phyloP scores from a whole-genome alignment of 2,113 vertebrate genomes.

The Neopipo cinnamomea region DNA sequence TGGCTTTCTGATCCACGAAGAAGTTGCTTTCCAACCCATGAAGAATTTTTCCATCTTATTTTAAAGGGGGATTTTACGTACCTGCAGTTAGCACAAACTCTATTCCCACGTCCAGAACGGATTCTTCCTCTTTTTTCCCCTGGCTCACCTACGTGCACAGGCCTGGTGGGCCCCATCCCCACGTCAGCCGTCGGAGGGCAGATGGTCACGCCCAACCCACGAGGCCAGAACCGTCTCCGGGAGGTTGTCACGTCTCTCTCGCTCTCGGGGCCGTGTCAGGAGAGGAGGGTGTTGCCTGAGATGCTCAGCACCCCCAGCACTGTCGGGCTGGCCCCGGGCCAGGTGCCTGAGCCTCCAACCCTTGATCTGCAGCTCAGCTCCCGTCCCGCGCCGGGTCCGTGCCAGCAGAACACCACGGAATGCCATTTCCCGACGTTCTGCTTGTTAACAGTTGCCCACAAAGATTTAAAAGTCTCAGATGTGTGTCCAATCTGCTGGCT shows the following conservation, averaged over 20 bases:
- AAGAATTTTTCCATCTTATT: not conserved
- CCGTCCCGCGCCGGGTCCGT: not conserved
- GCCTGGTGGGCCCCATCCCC: not conserved
- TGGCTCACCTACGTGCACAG: not conserved
- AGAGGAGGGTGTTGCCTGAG: not conserved
- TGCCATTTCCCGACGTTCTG: constrained; percentile 13
- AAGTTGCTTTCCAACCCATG: not conserved
- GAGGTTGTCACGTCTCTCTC: not conserved
- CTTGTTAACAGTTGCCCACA: constrained; percentile 34
- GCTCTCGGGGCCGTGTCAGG: not conserved
- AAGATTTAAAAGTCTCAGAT: constrained; percentile 32
- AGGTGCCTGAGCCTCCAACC: not conserved
- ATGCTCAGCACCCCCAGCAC: not conserved
- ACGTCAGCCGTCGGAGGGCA: accelerated
- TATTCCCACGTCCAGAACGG: too few relatives aligned
- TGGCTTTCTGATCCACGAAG: not conserved
- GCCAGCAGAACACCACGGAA: not conserved
- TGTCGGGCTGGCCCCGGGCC: not conserved
- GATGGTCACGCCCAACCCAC: accelerated
- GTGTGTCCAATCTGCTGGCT: constrained; percentile 36
- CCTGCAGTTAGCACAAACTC: not conserved
- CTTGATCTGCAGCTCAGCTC: not conserved
- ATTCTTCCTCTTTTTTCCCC: not conserved
- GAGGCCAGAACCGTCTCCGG: not conserved
- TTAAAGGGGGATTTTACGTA: not conserved